These are phyloP conservation scores for Mactromeris polynyma DNA, from an alignment of 2,888 invertebrate species.

Conservation along the genomic window DNA sequence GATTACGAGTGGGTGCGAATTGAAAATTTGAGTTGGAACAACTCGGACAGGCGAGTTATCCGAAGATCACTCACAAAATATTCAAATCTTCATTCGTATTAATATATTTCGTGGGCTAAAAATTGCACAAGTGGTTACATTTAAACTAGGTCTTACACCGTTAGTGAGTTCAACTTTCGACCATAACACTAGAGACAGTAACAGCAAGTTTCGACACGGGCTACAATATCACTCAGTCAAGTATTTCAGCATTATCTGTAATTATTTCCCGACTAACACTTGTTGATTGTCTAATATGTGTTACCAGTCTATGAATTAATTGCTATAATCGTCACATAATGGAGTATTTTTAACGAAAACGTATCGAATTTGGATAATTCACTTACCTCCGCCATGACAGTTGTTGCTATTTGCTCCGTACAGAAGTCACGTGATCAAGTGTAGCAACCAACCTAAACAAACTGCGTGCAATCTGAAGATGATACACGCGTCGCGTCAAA, in stretches of 20 bases:
- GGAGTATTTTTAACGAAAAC: conserved; percentile 15
- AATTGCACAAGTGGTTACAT: not conserved
- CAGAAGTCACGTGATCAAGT: conserved; percentile 78
- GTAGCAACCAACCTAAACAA: conserved; percentile 76
- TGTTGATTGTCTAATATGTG: not conserved
- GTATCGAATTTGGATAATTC: conserved; percentile 25
- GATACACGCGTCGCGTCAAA: not conserved
- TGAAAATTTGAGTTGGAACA: not conserved
- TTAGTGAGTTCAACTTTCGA: not conserved
- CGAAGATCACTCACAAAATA: not conserved
- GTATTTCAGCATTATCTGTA: not conserved
- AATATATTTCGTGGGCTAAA: not conserved
- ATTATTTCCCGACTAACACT: not conserved
- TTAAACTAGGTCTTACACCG: not conserved
- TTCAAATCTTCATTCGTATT: too few relatives aligned
- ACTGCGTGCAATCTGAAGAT: not conserved
- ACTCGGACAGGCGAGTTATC: not conserved
- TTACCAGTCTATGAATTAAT: not conserved
- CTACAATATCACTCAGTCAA: not conserved
- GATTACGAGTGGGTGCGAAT: not conserved
- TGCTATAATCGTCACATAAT: not conserved
- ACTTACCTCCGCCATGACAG: conserved; percentile 83
- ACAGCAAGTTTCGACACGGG: conserved; percentile 13
- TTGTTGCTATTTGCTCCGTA: conserved; percentile 83
- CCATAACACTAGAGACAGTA: not conserved